Base-by-base conservation (phyloP, 2,113 vertebrate species). In the Tyrannus savana region DNA sequence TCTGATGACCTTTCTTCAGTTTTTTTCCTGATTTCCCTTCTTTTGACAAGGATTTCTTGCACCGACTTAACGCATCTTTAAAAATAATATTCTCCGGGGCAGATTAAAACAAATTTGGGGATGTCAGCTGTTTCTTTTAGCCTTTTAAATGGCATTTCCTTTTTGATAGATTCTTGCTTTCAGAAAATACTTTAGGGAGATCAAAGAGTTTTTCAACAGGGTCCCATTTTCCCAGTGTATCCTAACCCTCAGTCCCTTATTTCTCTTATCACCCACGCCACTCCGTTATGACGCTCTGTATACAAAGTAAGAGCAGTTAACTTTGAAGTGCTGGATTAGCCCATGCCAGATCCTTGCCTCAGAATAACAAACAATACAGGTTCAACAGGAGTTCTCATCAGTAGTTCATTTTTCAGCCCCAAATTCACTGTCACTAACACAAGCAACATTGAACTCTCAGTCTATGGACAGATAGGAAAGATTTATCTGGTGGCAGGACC, bases 251-350 rank as follows among this genome's bases (percentile, higher is more conserved):
- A 96, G 98, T 97, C 97, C 97, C 98, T 97, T 97, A 97, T 97
- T 98, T 98, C 98, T 98, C 98, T 99, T 98, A 99, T 99, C 99
- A 99, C 96, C 98, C 96, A 92, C 98, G 97, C 98, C 98, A 96
- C 97, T 98, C 97, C 95, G 94, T 94, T 96, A 98, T 99, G 99
- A 99, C 98, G 98, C 98, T 98, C 98, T 99, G 98, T 99, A 99
- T 99, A 99, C 98, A 99, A 98, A 98, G 97, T 72, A 90, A 98
- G 97, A 95, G 74, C 98, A 97, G 98, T 98, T 98, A 96, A 98
- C 98, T 99, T 99, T 99, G 99, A 98, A 99, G 98, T 98, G 97
- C 95, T 81, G 98, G 98, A 98, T 99, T 98, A 98, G 98, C 97
- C 97, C 92, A 89, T 97, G 98, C 98, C 98, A 98, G 97, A 98